Base-by-base conservation (phyloP, 2,888 invertebrate genomes). In the Anaspis maculata region DNA sequence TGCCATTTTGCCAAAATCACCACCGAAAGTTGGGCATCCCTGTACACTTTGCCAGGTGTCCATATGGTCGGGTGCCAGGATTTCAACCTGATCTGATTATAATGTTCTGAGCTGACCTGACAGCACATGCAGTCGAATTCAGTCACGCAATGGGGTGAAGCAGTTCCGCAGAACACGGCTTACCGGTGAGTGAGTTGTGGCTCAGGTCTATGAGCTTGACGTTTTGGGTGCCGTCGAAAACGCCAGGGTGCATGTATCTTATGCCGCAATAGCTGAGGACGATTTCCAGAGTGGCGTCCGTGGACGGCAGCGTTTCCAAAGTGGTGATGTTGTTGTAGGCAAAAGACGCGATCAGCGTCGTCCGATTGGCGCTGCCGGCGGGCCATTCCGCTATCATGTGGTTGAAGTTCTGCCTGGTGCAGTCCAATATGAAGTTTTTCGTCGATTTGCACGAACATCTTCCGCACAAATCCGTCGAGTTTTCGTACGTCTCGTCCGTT, bases 201-300 rank as follows among this genome's bases (percentile, higher is more conserved):
- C 75, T 74, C 39, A 77, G 58, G 54, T 76, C 76, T 50, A 76
- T 60, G 43, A 69, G 72, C 25, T 69, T 67, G 21, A 76, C 55
- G 25, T 67, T 64, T 30, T 66, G 59, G 15, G 73, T 57, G 39
- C 70, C 67, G 30, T 65, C 64, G 52, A 77, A 75, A 1, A 73
- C 65, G 26, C 71, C 70, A 16, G 66, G 64, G 12, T 67, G 67
- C 34, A 77, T 66, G 36, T 71, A 69, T 11, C 54, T 53, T 15
- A 77, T 71, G 38, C 61, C 56, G 52, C 76, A 76, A 21, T 67
- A 62, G 40, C 70, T 68, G 48, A 74, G 71, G 36, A 64, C 69
- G 43, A 77, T 57, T n/a, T 71, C 68, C 4, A 72, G 59, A 30
- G 53, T 59, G 15, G 69, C 69, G 3, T 66, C 0, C 51, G 33